Base-by-base conservation (phyloP, 2,888 invertebrate genomes). In the Lydus trimaculatus region DNA sequence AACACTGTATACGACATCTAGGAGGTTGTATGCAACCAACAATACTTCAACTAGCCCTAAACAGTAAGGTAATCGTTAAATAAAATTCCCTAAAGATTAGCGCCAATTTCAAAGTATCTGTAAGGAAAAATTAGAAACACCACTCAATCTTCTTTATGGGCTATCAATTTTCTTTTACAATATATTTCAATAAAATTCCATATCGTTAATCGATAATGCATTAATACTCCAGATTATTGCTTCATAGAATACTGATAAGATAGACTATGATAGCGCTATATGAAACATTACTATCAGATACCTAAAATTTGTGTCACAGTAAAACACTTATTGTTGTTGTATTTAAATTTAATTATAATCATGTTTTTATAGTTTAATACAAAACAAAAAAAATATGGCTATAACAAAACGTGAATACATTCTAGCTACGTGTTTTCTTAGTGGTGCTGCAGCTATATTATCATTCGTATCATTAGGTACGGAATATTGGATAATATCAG, bases 391-490 rank as follows among this genome's bases (percentile, higher is more conserved):
- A 43, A n/a, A 17, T n/a, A 84, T 84, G 84, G 82, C 77, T 31
- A 83, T 79, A 72, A 75, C 79, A 31, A 81, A 81, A 73, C 72
- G 78, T 31, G 71, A 68, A 28, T 79, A 76, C 43, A 76, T 84
- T 62, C 76, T 84, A 58, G 71, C 70, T 7, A 78, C 83, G 2
- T 80, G 79, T 69, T 69, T 84, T 48, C 66, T 80, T 23, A 83
- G 84, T 6, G 81, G 79, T 11, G 63, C 80, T 5, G 83, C 81
- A 11, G 76, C 78, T 20, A 66, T 82, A 20, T 70, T 84, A 48
- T 78, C 81, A 4, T 72, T 83, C 31, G 76, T 82, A 1, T 79
- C 83, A 5, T 67, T 84, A 39, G 80, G 80, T 9, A 85, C 84
- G 0, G 77, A 83, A 69, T 63, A 82, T 31, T 84, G 84, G 84